Base-by-base conservation (phyloP, 64 coral and sea anemone species). In the Actinia equina region DNA sequence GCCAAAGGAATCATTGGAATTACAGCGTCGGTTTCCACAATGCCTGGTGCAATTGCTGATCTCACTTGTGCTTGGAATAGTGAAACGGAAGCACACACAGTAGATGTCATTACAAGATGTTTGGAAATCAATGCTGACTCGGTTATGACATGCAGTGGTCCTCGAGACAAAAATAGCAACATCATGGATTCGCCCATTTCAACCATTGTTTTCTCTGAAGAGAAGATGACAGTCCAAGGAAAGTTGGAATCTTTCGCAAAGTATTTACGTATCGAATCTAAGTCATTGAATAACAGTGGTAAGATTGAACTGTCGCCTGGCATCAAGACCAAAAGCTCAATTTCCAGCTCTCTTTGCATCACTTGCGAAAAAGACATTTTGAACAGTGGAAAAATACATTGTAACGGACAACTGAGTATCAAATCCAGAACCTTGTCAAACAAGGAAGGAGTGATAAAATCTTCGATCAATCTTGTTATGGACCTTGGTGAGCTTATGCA, bases 61-160 rank as follows among this genome's bases (percentile, higher is more conserved):
- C n/a, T n/a, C n/a, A n/a, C n/a, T 49, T 90, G 49, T 90, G 22
- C 61, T 9, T 13, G 16, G 77, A 82, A 89, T 16, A 2, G 12
- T 25, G 23, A 27, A 25, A 7, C 65, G 79, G 16, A 88, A 12
- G 49, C 10, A 88, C 20, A 27, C 8, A 88, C 71, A 15, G 37
- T 89, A 65, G 61, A 84, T 22, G 88, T 89, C 23, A 89, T 89
- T 71, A 89, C 88, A 55, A 89, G 80, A 83, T 74, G 7, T 60
- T 44, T 89, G 44, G 18, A 83, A 70, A 83, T 89, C 88, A 69
- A 59, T 44, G 58, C 46, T 84, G 52, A 89, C 79, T 71, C 88
- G 25, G 51, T 83, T 43, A 54, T 84, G 59, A 54, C 22, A 84
- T 83, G 20, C 45, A 84, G 44, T 63, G 41, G 19, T 44, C 77